A percentile compares a stretch with the other conserved stretches of the same genome.
These are phyloP conservation scores for Metellina segmentata DNA, from an alignment of 2,888 invertebrate genomes.

Conservation along the genomic window DNA sequence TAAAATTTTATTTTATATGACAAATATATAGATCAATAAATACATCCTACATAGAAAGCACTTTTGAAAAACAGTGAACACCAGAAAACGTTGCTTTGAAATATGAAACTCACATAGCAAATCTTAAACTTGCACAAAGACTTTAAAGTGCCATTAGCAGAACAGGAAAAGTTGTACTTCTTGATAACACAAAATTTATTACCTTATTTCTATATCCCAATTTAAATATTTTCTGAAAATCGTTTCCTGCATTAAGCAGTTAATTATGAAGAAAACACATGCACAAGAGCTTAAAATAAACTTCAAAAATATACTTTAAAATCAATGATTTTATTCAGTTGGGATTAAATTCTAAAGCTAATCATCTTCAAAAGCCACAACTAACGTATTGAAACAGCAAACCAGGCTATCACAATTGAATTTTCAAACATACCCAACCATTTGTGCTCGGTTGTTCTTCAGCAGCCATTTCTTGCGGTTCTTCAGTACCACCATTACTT, in stretches of 20 bases:
- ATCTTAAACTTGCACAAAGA: no score
- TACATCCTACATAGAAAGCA: no score
- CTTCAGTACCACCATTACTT: constrained; percentile 48
- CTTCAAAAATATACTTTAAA: background rate
- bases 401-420: background rate
- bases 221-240: background rate
- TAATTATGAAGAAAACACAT: background rate
- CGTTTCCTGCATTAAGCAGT: background rate
- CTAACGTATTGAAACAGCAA: background rate
- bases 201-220: background rate
- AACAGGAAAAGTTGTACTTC: background rate
- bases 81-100: no score
- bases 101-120: no score
- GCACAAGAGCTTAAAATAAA: constrained; percentile 3
- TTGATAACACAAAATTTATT: no score
- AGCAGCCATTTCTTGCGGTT: constrained; percentile 71
- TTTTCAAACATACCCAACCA: constrained; percentile 45
- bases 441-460: constrained; percentile 27
- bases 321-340: no score
- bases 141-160: no score
- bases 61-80: no score
- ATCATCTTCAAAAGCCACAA: background rate
- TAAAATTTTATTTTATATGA: no score
- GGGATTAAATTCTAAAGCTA: background rate
- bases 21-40: no score